Conservation (phyloP, 1,140 invertebrate species). For the Bemisia tabaci region DNA sequence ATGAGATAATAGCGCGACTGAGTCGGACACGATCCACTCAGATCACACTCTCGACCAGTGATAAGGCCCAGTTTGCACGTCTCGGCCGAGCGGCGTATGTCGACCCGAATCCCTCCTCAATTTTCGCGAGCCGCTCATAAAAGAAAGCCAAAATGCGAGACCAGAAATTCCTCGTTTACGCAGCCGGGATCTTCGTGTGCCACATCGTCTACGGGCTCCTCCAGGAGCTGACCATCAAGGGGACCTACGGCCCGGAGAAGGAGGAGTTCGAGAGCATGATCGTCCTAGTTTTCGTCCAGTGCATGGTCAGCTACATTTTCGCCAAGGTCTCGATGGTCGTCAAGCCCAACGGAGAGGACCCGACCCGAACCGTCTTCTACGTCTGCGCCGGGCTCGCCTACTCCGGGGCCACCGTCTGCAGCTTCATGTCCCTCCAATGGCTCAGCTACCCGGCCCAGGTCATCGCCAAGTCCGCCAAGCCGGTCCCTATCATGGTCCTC, state of each 20-base stretch:
- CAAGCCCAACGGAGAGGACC: neutral
- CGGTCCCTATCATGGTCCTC: conserved; percentile 7
- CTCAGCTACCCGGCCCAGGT: conserved; percentile 5
- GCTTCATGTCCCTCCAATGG: neutral
- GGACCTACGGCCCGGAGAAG: neutral
- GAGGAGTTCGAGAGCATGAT: neutral
- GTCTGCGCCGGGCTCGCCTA: neutral
- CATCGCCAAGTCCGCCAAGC: conserved; percentile 1
- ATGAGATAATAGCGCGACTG: no score
- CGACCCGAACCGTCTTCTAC: neutral
- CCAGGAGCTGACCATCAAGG: neutral
- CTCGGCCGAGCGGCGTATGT: no score
- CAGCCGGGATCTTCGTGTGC: conserved; percentile 26
- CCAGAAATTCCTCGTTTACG: conserved; percentile 20
- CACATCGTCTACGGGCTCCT: conserved; percentile 26
- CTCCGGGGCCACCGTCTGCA: neutral
- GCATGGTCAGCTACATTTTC: neutral
- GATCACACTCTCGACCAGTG: no score
- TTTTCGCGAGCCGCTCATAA: no score
- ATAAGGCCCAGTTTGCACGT: no score
- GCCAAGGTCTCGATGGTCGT: neutral
- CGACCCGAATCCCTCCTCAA: no score
- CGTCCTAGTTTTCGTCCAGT: conserved; percentile 2
- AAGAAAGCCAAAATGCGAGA: no score
- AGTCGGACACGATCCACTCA: no score